Evolutionary conservation across 2,113 vertebrate genomes (phyloP).

Genomic region (Corydoras maculifer): DNA sequence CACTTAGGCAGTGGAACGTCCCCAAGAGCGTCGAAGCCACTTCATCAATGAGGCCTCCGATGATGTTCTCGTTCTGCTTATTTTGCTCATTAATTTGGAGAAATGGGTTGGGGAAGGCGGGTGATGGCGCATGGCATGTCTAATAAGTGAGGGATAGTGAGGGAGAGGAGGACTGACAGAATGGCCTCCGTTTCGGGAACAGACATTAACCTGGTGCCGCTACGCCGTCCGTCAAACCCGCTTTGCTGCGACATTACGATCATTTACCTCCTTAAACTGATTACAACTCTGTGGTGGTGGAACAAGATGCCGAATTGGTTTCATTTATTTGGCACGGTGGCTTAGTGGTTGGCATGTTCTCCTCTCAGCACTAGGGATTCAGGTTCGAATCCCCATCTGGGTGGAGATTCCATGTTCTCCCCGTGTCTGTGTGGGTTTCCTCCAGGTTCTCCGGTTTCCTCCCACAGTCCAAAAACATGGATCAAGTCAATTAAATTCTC

Average conservation of each 20-base stretch:
- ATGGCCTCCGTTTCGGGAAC: background rate
- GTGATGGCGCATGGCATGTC: slow-evolving; percentile 54
- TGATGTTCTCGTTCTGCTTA: slow-evolving; percentile 58
- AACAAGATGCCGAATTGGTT: no score
- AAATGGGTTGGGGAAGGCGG: slow-evolving; percentile 50
- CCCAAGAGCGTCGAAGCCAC: slow-evolving; percentile 39
- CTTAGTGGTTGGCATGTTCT: no score
- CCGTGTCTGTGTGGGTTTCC: no score
- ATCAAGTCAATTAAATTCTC: no score
- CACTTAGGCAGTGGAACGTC: slow-evolving; percentile 45
- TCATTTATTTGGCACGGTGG: no score
- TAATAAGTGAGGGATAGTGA: slow-evolving; percentile 38
- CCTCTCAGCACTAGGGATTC: no score
- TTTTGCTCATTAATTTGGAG: slow-evolving; percentile 61
- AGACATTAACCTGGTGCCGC: background rate
- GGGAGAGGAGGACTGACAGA: slow-evolving; percentile 5
- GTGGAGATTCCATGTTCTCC: no score
- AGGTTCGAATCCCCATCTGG: no score
- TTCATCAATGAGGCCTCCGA: slow-evolving; percentile 55
- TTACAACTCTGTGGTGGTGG: background rate
- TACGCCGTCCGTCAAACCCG: background rate
- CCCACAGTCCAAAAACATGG: no score
- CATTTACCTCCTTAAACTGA: background rate
- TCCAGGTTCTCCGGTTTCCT: no score
- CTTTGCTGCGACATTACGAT: background rate